Base-by-base conservation (phyloP, 2,797 vertebrate species). In the Danionella dracula region DNA sequence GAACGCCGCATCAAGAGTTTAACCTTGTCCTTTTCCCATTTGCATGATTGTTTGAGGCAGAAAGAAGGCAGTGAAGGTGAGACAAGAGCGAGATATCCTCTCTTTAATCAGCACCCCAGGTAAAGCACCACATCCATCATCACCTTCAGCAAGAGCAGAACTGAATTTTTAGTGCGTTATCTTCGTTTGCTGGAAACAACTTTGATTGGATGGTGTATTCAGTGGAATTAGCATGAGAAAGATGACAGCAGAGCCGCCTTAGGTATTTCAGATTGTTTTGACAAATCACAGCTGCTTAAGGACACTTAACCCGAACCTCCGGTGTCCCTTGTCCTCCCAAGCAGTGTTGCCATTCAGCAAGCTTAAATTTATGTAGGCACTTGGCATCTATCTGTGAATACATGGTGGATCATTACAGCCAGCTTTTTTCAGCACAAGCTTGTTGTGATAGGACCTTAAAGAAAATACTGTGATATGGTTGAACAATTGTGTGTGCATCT, bases 91-190 rank as follows among this genome's bases (percentile, higher is more conserved):
- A n/a, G 5, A 7, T 65, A 58, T 49, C 64, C 68, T 68, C 48
- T 73, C 40, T 72, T 72, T 68, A 54, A 71, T 75, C 58, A 59
- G 60, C 46, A 70, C 58, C 49, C 53, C 16, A 40, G 23, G 41
- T 42, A 69, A 58, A 11, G 32, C 38, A 35, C 15, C 44, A 45
- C 68, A 78, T 78, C 70, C 66, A 76, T 81, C 79, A 74, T 60
- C 46, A 42, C 17, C 37, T 21, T n/a, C 21, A 59, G 50, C 53
- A 35, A 29, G 63, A n/a, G 44, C 35, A 15, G 44, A 11, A 57
- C 66, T 71, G 46, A 61, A 62, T 34, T 66, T 32, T 55, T 54
- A 23, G 16, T 16, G 19, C 40, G 16, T 66, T 68, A 49, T 75
- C 60, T 71, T 57, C 48, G 38, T 20, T 42, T 69, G 48, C 29